Base-by-base conservation (phyloP, 2,888 invertebrate species). In the Atrina japonica region DNA sequence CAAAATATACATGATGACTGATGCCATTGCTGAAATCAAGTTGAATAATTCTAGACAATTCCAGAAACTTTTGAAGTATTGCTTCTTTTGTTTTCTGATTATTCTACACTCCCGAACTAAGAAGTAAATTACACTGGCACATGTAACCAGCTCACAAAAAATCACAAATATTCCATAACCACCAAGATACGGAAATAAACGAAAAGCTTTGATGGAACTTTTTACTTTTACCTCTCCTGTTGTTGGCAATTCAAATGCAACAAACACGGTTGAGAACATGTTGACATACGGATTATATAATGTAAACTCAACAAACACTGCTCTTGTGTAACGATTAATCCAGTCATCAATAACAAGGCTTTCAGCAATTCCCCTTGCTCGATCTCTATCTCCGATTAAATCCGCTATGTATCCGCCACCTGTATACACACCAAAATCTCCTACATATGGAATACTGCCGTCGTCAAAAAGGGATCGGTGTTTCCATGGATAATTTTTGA, bases 201-300 rank as follows among this genome's bases (percentile, higher is more conserved):
- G 70, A 52, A 84, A 83, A 0, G 84, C 78, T 40, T 74, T 75
- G 1, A 82, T 68, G 18, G 78, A 64, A 7, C 75, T 63, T 16
- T 77, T 65, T 5, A 76, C 69, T 6, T 80, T 40, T 21, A 80
- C 61, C 30, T 70, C 53, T 1, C 83, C 80, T 1, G 80, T 75
- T 0, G 80, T 71, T 7, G 80, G 77, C 49, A 81, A 72, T 66
- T 86, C 86, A 30, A 83, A 80, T n/a, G 79, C 71, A 14, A 80
- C 77, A 21, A 77, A 75, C 40, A 78, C 76, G 53, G 77, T 75
- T 9, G 78, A 74, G 66, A 85, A 86, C 63, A 84, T 58, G 66
- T 86, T 85, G 27, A 81, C 78, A 56, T 84, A 82, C 1, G 84
- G 81, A 52, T 84, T 84, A 58, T 85, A 86, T 3, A 83, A 66